Evolutionary conservation across 2,888 invertebrate genomes (phyloP).

Genomic region (Ctenicera cuprea): DNA sequence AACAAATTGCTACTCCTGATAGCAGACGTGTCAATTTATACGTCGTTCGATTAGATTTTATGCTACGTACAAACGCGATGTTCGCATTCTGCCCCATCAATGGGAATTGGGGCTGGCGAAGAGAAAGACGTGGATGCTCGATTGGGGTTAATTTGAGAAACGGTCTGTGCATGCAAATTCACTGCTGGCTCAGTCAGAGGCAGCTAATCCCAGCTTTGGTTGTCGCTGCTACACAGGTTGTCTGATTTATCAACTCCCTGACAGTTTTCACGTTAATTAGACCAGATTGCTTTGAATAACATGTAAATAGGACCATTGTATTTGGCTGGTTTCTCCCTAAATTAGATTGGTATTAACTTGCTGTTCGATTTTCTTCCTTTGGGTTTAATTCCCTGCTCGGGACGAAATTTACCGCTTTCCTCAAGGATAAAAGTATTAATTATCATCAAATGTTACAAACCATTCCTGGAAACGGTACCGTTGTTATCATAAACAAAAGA

Average conservation of each 20-base stretch:
- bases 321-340: conserved; percentile 42
- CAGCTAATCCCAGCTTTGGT: conserved; percentile 59
- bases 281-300: conserved; percentile 57
- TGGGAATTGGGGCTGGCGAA: conserved; percentile 25
- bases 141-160: conserved; percentile 50
- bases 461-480: too few relatives aligned
- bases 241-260: conserved; percentile 60
- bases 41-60: conserved; percentile 34
- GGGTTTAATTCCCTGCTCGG: conserved; percentile 15
- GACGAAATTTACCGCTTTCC: not conserved
- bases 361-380: conserved; percentile 25
- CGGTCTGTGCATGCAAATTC: conserved; percentile 59
- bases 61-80: conserved; percentile 24
- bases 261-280: conserved; percentile 60
- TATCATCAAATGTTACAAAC: too few relatives aligned
- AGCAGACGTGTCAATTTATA: conserved; percentile 60
- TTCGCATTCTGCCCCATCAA: conserved; percentile 26
- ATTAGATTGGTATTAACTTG: conserved; percentile 44
- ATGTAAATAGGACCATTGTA: conserved; percentile 55
- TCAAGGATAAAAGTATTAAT: too few relatives aligned
- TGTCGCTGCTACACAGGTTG: conserved; percentile 59
- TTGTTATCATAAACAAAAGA: too few relatives aligned
- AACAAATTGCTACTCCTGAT: conserved; percentile 59
- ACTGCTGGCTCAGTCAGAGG: conserved; percentile 51
- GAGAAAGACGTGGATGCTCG: conserved; percentile 40